Evolutionary conservation across 2,797 vertebrate species (phyloP), one percentile per base, ranked within the genome.

Genomic region (Anisognathus igniventris): DNA sequence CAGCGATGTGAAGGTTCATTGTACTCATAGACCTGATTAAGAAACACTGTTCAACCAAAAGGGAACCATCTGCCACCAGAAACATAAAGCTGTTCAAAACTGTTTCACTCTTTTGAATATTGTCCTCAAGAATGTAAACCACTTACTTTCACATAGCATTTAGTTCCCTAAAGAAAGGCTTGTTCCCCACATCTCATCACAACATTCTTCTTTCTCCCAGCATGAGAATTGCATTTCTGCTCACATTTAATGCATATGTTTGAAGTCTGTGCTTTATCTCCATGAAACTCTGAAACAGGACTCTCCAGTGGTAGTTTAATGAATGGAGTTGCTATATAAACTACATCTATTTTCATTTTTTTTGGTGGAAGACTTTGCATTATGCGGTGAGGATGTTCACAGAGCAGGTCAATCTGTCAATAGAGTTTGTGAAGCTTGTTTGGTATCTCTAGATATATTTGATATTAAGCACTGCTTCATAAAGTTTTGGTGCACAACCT

Each of bases 11-110:
- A 96, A 91, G 58, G 85, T 88, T 95, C 39, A 30, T 79, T 81
- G 37, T 82, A 68, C 23, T 92, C 76, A 33, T 37, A 94, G 93
- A 77, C 57, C 82, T 88, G 79, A 89, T 95, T 95, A 86, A 71
- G 76, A 90, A 62, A 47, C 76, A 56, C 75, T 31, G 25, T 42
- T 93, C 58, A 86, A 61, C 81, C 68, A 44, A 86, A 91, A 92
- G 87, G 87, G 64, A 96, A 5, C 91, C 92, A 93, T 96, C 91
- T 96, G 94, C 94, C 42, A 42, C 85, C 68, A 77, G 88, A 87
- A 84, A 76, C 30, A 17, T 62, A 78, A 75, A 6, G 13, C 66
- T 65, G 51, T 66, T 93, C 3, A 17, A 75, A 93, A 47, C 71
- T 31, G 30, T 61, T 94, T 65, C 22, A 25, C 16, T 91, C 25